A percentile compares a stretch with the other conserved stretches of the same genome.
These are phyloP conservation scores for Dexiosoma caninum DNA, from an alignment of 2,888 invertebrate species.

Conservation along the genomic window DNA sequence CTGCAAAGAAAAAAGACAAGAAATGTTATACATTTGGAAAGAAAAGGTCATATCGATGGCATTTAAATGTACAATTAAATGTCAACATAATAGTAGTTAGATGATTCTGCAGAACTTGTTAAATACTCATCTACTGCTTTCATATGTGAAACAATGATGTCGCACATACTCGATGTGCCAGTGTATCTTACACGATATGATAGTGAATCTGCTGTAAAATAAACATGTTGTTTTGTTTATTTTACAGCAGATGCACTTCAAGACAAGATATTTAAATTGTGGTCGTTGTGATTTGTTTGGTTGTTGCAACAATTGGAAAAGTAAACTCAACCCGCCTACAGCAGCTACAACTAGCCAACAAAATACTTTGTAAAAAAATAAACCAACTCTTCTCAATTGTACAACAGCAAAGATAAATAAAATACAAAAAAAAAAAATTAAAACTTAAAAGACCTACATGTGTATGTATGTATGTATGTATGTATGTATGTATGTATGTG, in stretches of 20 bases:
- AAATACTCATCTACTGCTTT: neutral
- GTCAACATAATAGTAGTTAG: slow-evolving; percentile 1
- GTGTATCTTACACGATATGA: neutral
- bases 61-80: slow-evolving; percentile 16
- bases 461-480: no score
- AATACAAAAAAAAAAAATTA: neutral
- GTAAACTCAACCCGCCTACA: neutral
- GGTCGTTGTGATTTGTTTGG: neutral
- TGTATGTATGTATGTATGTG: no score
- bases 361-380: no score
- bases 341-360: no score
- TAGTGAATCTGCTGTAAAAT: slow-evolving; percentile 8
- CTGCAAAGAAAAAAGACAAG: neutral
- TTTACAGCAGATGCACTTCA: neutral
- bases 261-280: slow-evolving; percentile 40
- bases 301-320: slow-evolving; percentile 19
- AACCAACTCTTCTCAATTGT: no score
- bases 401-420: neutral
- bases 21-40: neutral
- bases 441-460: neutral
- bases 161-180: neutral
- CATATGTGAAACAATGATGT: neutral
- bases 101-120: neutral
- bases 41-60: slow-evolving; percentile 29
- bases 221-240: slow-evolving; percentile 4